Base-by-base conservation (phyloP, 2,113 vertebrate genomes). In the Chiloscyllium plagiosum region DNA sequence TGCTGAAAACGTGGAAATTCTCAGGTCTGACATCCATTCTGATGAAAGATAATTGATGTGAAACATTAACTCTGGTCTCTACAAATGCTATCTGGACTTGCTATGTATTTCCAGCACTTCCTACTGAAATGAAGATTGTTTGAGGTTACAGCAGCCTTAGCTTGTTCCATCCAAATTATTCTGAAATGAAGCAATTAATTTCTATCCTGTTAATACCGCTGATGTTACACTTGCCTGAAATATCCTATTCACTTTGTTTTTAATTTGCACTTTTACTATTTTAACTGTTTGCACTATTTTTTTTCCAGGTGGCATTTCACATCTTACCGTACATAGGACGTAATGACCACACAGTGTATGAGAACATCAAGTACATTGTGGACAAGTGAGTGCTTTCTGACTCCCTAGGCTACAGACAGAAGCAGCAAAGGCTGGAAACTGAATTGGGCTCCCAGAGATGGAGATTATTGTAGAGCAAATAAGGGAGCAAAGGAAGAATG, bases 351-450 rank as follows among this genome's bases (percentile, higher is more conserved):
- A 98, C 97, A 78, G 96, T 99, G 96, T 98, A 98, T 68, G 98
- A 98, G 96, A 98, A 99, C 96, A 97, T 99, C 97, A 98, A 97
- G 97, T 98, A 99, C 97, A 99, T 99, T 96, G 97, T 98, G 93
- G 98, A 98, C 98, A 99, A 97, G 98, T 99, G 97, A 97, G 98
- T 97, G 37, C 93, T 69, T 65, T 4, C 22, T 20, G n/a, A 94
- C 0, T 61, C 29, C 87, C 12, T 90, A 52, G 50, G 12, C n/a
- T 22, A 3, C 65, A 24, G 90, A 65, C 65, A 68, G 37, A 15
- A 42, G 42, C 42, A 47, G 65, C 86, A 89, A 26, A 61, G 13
- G 29, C 52, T 47, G n/a, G 87, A 5, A 22, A 61, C 52, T 13
- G 47, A 37, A 37, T 26, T 93, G 61, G 61, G 89, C 29, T 29